Evolutionary conservation across 2,113 vertebrate species (phyloP), one percentile per base, ranked within the genome.

Genomic region (Brachyhypopomus occidentalis): DNA sequence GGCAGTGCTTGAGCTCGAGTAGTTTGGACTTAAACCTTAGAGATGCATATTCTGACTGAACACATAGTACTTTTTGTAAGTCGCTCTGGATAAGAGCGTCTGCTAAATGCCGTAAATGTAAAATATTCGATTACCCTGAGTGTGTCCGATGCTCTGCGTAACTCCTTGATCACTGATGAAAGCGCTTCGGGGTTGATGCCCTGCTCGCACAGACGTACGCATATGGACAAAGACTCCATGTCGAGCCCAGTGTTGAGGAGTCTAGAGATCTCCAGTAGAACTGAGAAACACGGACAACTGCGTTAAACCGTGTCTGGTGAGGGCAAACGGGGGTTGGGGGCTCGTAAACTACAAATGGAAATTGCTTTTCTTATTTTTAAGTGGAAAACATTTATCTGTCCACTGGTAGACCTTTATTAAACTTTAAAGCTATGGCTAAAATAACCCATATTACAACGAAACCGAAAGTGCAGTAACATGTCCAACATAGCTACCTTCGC

Each of bases 101-200:
- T n/a, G n/a, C n/a, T n/a, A n/a, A n/a, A n/a, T n/a, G n/a, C n/a
- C n/a, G n/a, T n/a, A n/a, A 63, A n/a, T 27, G 4, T n/a, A 14
- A 55, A 66, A 66, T 45, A 9, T n/a, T 17, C 2, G 9, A 14
- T 88, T 87, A 98, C 98, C 96, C 98, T 98, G 1, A 99, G 89
- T 27, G 95, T 91, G 78, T 99, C 97, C 0, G 96, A 95, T 16
- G 96, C 97, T 90, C 96, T 98, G 0, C 97, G 94, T 4, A 99
- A 93, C 66, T 99, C 97, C 88, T 98, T 98, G 88, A 99, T 99
- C 63, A 99, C 98, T 0, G 96, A 95, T 0, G 97, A 97, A 20
- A 99, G 88, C 0, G 98, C 98, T 88, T 99, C 97, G 36, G 98
- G 97, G 84, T 99, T 99, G 91, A 99, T 98, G 3, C 97, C 98